Base-by-base conservation (phyloP, 1,140 invertebrate species). In the Drosophila subpulchrella region DNA sequence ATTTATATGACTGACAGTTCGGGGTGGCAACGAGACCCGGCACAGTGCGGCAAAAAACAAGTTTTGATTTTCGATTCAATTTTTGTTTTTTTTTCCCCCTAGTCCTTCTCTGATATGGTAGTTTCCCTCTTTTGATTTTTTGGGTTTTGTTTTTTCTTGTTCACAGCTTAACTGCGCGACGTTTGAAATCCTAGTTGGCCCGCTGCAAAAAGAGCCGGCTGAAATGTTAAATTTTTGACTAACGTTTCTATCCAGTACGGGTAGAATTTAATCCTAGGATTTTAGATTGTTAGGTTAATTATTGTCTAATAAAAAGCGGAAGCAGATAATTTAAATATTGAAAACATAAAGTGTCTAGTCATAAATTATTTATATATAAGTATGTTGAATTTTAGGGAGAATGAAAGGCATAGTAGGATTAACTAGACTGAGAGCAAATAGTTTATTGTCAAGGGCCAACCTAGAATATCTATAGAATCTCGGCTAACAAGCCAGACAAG, bases 1-100 rank as follows among this genome's bases (percentile, higher is more conserved):
- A 83, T 88, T 83, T 88, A 79, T 79, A 53, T 76, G 79, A 85
- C 63, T 85, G 81, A 79, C 83, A 86, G 66, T 72, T 80, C 48
- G 53, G 81, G 65, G 60, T 71, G 47, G n/a, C 47, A 46, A 44
- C 57, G 50, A 78, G 41, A 57, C 48, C 54, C 50, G n/a, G 41
- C 66, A 53, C 41, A 36, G 65, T 15, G 41, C 50, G 46, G 44
- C 24, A 56, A 71, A 66, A 71, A 72, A 66, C 63, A 75, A 68
- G 57, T 34, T 81, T 67, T 70, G 55, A 82, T 86, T 86, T 78
- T 63, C 36, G 50, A 71, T 72, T 71, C 68, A 10, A 34, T 58
- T 58, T 34, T 4, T 2, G 11, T 59, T 73, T 70, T 34, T 44
- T 11, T 20, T 44, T 20, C 5, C 0, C 13, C 27, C 27, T 27